Conservation (phyloP, 2,797 vertebrate genomes). For the Acropternis orthonyx region DNA sequence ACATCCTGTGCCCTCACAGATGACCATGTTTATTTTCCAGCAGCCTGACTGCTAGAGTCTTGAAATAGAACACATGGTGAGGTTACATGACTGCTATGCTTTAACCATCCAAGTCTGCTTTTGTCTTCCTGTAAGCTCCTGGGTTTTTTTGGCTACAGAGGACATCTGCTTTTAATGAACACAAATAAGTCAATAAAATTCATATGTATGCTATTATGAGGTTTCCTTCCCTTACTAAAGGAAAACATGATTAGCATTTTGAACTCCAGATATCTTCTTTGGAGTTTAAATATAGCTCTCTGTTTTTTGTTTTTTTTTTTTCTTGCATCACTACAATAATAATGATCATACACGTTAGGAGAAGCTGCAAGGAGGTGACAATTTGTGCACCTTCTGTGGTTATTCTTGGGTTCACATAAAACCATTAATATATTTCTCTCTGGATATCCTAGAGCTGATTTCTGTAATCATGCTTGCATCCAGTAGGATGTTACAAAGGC, state of each 20-base stretch:
- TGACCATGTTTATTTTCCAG: neutral
- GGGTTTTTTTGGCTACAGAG: neutral
- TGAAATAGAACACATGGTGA: slow-evolving; percentile 16
- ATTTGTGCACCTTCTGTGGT: neutral
- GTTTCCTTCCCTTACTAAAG: neutral
- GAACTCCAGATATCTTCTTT: neutral
- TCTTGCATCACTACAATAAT: neutral
- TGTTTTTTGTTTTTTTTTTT: neutral
- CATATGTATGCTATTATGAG: neutral
- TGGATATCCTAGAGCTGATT: neutral
- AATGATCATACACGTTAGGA: neutral
- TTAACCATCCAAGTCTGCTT: slow-evolving; percentile 3
- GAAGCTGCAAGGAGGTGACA: neutral
- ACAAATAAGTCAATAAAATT: slow-evolving; percentile 17
- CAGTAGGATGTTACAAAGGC: neutral
- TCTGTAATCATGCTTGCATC: neutral
- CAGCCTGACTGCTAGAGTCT: slow-evolving; percentile 5
- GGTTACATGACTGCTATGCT: slow-evolving; percentile 1
- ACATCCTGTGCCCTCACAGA: neutral
- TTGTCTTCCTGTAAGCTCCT: neutral
- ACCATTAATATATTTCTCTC: neutral
- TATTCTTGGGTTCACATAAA: neutral
- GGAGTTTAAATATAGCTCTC: slow-evolving; percentile 4
- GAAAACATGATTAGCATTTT: slow-evolving; percentile 12
- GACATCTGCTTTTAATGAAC: slow-evolving; percentile 19